Evolutionary conservation across 2,113 vertebrate genomes (phyloP), one percentile per base, ranked within the genome.

Genomic region (Bubalus kerabau): DNA sequence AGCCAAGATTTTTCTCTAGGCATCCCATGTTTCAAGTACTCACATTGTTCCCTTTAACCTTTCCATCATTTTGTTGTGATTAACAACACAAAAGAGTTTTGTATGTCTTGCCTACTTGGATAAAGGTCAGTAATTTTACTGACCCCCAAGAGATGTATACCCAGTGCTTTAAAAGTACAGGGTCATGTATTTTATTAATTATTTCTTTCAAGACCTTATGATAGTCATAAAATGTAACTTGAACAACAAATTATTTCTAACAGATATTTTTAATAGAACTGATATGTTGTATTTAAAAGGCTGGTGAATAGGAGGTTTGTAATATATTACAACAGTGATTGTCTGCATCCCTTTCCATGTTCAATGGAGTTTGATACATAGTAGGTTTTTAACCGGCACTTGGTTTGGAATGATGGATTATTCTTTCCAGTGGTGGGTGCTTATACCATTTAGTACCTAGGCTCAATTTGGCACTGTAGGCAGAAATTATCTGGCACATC

Each of bases 11-110:
- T 98, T 92, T 94, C 56, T 90, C 95, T 95, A 96, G 90, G 67
- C 86, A 62, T 95, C 0, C 8, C 64, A 56, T 97, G 97, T 97
- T 97, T 98, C 88, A 98, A 98, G 88, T 86, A 86, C 94, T 94
- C 82, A 98, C 92, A 94, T 95, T 97, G 97, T 95, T 97, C 60
- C 94, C 85, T 91, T 94, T 86, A 95, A 95, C 78, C 93, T 97
- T 97, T 93, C 60, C 62, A 76, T 92, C 88, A 21, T 95, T 97
- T 93, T 95, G 92, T 97, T 97, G 93, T 96, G 87, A 96, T n/a
- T 97, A 88, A 97, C 36, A 94, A 92, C 90, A 98, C 95, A 96
- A 89, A 97, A 95, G 94, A 93, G 86, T 94, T 96, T 86, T 97
- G 67, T 90, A 52, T 90, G 36, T 92, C 60, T 97, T 96, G 76